Percentiles rank a stretch among this genome's conserved stretches.
phyloP scores from a whole-genome alignment of 2,888 invertebrate genomes.

The Pycnomerus fuliginosus region DNA sequence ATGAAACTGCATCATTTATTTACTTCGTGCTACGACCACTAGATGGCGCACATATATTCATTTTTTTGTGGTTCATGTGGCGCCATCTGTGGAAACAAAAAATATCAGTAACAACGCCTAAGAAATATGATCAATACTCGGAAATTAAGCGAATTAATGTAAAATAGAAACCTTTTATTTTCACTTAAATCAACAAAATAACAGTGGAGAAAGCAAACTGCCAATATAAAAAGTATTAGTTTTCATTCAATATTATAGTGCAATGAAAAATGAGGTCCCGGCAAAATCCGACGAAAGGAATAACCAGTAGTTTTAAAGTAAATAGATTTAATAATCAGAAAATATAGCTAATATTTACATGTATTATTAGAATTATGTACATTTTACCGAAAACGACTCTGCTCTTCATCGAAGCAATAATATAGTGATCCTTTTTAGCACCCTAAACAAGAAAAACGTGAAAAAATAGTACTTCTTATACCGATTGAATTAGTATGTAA shows the following conservation, averaged over 20 bases:
- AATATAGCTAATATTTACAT: slow-evolving; percentile 10
- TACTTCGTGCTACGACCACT: too few species aligned
- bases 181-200: too few species aligned
- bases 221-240: slow-evolving; percentile 18
- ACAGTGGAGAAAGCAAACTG: slow-evolving; percentile 1
- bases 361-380: slow-evolving; percentile 3
- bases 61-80: too few species aligned
- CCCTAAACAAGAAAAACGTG: slow-evolving; percentile 30
- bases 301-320: slow-evolving; percentile 7
- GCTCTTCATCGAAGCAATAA: slow-evolving; percentile 15
- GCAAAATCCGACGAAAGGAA: slow-evolving; percentile 1
- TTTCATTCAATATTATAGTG: slow-evolving; percentile 15
- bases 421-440: slow-evolving; percentile 20
- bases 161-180: too few species aligned
- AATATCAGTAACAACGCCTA: too few species aligned
- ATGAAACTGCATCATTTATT: too few species aligned
- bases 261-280: slow-evolving; percentile 13
- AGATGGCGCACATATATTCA: too few species aligned
- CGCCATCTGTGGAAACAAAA: too few species aligned
- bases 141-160: too few species aligned
- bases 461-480: slow-evolving; percentile 39
- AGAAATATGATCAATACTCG: too few species aligned
- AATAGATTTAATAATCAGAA: slow-evolving; percentile 15
- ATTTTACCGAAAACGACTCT: slow-evolving; percentile 10
- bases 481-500: slow-evolving; percentile 4